phyloP scores from a whole-genome alignment of 2,888 invertebrate species.

The Kryphioiulus occultus region DNA sequence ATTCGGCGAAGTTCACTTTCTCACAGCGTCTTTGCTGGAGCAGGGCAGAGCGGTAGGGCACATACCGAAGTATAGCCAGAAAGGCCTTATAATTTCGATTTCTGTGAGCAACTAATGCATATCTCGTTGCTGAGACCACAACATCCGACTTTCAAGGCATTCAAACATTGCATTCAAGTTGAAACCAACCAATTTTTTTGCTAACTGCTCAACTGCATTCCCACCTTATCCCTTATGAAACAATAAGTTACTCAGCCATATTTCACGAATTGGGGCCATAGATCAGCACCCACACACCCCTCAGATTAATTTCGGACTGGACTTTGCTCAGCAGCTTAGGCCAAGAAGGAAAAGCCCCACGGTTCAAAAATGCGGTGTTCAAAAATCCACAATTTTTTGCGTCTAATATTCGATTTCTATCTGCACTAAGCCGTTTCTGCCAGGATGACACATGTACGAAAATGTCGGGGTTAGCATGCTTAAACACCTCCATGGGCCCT shows the following conservation, averaged over 20 bases:
- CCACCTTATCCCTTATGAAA: neutral
- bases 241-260: neutral
- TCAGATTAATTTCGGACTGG: neutral
- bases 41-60: no score
- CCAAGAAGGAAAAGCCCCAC: neutral
- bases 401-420: neutral
- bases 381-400: neutral
- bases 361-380: neutral
- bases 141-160: no score
- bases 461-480: neutral
- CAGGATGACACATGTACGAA: neutral
- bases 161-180: no score
- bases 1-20: no score
- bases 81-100: no score
- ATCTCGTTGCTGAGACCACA: no score
- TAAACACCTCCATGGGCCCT: neutral
- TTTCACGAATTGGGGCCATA: neutral
- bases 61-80: no score
- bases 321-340: neutral
- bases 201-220: neutral
- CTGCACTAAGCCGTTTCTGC: neutral
- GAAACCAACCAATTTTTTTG: neutral
- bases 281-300: slow-evolving; percentile 9
- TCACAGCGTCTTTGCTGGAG: no score
- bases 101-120: no score